phyloP scores from a whole-genome alignment of 2,797 vertebrate genomes.

The Ciconia nigra region DNA sequence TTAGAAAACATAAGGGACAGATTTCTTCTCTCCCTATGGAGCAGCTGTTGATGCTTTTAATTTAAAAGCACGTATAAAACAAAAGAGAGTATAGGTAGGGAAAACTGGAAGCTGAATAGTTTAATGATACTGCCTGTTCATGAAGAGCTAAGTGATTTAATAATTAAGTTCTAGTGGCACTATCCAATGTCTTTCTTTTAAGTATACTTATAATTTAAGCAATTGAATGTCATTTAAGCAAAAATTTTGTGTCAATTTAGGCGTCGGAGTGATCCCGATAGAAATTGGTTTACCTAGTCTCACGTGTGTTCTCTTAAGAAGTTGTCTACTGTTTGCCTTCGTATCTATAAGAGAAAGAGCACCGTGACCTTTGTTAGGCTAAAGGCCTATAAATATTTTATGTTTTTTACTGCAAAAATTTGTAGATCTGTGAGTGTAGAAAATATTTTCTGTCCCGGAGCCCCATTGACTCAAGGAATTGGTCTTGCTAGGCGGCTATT shows the following conservation, averaged over 20 bases:
- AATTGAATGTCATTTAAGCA: neutral
- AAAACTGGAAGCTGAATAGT: neutral
- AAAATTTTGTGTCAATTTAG: neutral
- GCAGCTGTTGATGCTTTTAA: neutral
- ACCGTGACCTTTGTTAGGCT: neutral
- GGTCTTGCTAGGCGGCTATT: neutral
- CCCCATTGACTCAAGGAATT: neutral
- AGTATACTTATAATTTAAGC: neutral
- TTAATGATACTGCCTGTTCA: neutral
- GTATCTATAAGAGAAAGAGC: neutral
- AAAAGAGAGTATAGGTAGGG: neutral
- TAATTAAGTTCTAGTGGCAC: neutral
- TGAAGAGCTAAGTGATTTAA: neutral
- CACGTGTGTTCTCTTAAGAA: neutral
- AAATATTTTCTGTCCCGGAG: slow-evolving; percentile 15
- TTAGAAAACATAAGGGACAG: neutral
- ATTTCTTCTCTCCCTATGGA: neutral
- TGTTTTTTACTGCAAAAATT: neutral
- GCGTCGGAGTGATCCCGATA: neutral
- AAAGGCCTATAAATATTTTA: slow-evolving; percentile 40
- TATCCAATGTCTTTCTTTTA: neutral
- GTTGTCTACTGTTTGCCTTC: neutral
- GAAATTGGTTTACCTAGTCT: neutral
- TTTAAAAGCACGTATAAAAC: neutral
- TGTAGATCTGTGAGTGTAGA: neutral